phyloP scores from a whole-genome alignment of 2,888 invertebrate genomes.

The Chirona hameri region DNA sequence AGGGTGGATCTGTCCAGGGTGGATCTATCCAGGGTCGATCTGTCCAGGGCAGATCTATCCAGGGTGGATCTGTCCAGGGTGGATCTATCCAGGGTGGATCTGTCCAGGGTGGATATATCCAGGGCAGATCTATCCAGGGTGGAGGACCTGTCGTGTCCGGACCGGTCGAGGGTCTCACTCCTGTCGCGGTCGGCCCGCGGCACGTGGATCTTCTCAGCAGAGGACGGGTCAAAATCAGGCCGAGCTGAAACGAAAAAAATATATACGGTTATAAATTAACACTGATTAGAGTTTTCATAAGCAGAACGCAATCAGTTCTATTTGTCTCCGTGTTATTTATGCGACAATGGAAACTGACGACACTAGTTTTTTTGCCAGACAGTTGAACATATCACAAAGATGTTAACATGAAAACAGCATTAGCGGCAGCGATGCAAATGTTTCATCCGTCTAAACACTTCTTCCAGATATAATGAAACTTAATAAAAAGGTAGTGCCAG shows the following conservation, averaged over 20 bases:
- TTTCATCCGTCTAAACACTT: too few species aligned
- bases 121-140: background rate
- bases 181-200: background rate
- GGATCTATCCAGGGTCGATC: background rate
- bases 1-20: background rate
- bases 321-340: too few species aligned
- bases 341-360: too few species aligned
- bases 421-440: too few species aligned
- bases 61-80: background rate
- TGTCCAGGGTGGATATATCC: background rate
- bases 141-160: background rate
- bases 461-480: too few species aligned
- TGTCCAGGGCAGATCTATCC: background rate
- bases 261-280: too few species aligned
- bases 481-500: too few species aligned
- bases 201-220: conserved; percentile 22
- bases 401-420: too few species aligned
- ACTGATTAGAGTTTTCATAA: too few species aligned
- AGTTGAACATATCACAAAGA: too few species aligned
- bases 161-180: background rate
- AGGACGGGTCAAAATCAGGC: background rate
- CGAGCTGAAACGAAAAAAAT: background rate
- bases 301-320: too few species aligned
- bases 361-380: too few species aligned
- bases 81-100: background rate